phyloP scores from a whole-genome alignment of 2,113 vertebrate species.

The Protobothrops flavoviridis region DNA sequence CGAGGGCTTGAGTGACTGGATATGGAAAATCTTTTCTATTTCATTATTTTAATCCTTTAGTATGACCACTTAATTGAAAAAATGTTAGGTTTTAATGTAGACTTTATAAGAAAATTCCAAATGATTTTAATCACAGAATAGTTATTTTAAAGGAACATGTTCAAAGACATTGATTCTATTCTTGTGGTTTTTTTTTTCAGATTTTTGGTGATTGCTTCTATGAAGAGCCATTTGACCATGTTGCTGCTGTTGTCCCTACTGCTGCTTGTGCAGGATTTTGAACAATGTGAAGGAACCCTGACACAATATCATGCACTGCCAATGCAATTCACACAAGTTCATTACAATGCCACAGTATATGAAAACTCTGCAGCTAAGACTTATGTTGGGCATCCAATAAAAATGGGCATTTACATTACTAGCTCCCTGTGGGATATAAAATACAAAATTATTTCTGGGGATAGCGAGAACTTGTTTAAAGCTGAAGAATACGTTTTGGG shows the following conservation, averaged over 20 bases:
- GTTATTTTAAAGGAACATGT: fast-evolving
- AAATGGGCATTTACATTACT: conserved; percentile 91
- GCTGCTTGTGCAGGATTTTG: conserved; percentile 81
- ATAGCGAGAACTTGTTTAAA: conserved; percentile 97
- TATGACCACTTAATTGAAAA: background rate
- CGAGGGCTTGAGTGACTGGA: too few species aligned
- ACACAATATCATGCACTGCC: conserved; percentile 65
- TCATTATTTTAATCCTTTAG: background rate
- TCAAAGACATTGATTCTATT: background rate
- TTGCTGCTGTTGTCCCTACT: conserved; percentile 73
- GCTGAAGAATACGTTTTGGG: conserved; percentile 92
- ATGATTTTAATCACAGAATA: background rate
- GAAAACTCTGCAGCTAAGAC: conserved; percentile 98
- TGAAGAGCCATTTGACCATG: conserved; percentile 80
- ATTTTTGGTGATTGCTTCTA: conserved; percentile 78
- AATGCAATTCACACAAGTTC: conserved; percentile 84
- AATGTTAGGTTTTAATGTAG: background rate
- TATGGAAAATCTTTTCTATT: background rate
- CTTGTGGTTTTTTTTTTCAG: conserved; percentile 63
- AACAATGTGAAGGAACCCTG: conserved; percentile 76
- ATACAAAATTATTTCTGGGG: conserved; percentile 96
- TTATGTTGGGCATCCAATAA: conserved; percentile 87
- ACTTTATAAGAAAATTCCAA: background rate
- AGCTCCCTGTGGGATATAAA: conserved; percentile 87
- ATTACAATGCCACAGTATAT: conserved; percentile 93